Evolutionary conservation across 23 tunicate species (phyloP).

Genomic region (Halocynthia aurantium): DNA sequence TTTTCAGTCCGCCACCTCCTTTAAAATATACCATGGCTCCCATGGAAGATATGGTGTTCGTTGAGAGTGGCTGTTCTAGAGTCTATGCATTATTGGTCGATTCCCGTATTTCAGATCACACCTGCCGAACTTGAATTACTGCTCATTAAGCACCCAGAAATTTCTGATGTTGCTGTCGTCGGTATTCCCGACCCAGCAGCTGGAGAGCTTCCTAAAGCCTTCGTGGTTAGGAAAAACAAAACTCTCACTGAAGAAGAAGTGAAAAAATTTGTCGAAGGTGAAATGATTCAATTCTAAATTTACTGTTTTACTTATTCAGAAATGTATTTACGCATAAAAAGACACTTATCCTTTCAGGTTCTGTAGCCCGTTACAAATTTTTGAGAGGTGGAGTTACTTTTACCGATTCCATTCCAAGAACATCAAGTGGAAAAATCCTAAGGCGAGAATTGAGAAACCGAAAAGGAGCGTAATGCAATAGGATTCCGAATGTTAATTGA

Average conservation of each 20-base stretch:
- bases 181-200: slow-evolving; percentile 53
- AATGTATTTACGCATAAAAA: neutral
- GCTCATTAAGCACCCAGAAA: slow-evolving; percentile 35
- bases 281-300: neutral
- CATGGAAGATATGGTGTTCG: no score
- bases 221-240: slow-evolving; percentile 37
- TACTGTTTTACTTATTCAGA: neutral
- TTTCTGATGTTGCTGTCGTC: slow-evolving; percentile 66
- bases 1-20: no score
- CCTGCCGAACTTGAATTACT: slow-evolving; percentile 77
- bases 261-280: slow-evolving; percentile 40
- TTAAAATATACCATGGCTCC: no score
- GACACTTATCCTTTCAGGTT: neutral
- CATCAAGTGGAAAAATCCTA: slow-evolving; percentile 63
- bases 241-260: slow-evolving; percentile 39
- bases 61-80: no score
- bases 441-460: slow-evolving; percentile 30
- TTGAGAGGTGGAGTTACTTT: slow-evolving; percentile 62
- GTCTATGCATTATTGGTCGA: no score
- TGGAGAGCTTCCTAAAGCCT: slow-evolving; percentile 85
- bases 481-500: no score
- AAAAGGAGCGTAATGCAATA: neutral
- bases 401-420: slow-evolving; percentile 50
- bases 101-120: slow-evolving; percentile 22
- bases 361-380: slow-evolving; percentile 29